Percentiles rank a stretch among this genome's conserved stretches.
Conservation (phyloP, 2,113 vertebrate species). For the Megaleporinus macrocephalus region DNA sequence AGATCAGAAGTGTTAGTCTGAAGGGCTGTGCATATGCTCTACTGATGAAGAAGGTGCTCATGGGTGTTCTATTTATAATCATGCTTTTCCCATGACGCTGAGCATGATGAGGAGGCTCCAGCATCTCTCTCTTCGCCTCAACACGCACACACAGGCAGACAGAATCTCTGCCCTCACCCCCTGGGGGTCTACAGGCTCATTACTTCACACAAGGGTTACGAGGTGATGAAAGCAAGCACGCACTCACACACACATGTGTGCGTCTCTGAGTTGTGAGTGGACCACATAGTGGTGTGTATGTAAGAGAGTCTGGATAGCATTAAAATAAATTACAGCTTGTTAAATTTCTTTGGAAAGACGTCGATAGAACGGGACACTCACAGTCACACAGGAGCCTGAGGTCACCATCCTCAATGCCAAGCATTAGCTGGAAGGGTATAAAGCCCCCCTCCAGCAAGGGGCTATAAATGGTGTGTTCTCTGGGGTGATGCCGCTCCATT, state of each 20-base stretch:
- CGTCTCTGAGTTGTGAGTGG: slow-evolving; percentile 65
- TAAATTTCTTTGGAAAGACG: no score
- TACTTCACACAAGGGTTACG: slow-evolving; percentile 36
- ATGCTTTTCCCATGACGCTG: background rate
- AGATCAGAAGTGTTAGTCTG: background rate
- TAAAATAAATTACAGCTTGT: slow-evolving; percentile 33
- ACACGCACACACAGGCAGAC: background rate
- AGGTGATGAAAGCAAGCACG: slow-evolving; percentile 44
- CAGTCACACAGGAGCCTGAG: no score
- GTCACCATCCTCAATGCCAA: no score
- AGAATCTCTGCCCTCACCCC: background rate
- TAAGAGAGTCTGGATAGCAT: slow-evolving; percentile 60
- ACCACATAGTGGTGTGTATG: slow-evolving; percentile 54
- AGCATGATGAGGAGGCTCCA: background rate
- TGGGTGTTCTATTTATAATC: slow-evolving; percentile 17
- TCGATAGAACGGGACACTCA: no score
- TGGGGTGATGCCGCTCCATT: no score
- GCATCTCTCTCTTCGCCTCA: slow-evolving; percentile 13
- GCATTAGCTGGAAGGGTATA: no score
- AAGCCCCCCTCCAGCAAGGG: no score
- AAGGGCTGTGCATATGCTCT: no score
- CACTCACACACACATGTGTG: slow-evolving; percentile 50
- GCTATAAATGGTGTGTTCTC: no score
- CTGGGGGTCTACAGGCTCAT: background rate
- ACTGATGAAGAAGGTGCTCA: background rate